A percentile compares a stretch with the other conserved stretches of the same genome.
These are phyloP conservation scores for Cercopithecus hamlyni DNA, from an alignment of 2,797 vertebrate genomes.

Conservation along the genomic window DNA sequence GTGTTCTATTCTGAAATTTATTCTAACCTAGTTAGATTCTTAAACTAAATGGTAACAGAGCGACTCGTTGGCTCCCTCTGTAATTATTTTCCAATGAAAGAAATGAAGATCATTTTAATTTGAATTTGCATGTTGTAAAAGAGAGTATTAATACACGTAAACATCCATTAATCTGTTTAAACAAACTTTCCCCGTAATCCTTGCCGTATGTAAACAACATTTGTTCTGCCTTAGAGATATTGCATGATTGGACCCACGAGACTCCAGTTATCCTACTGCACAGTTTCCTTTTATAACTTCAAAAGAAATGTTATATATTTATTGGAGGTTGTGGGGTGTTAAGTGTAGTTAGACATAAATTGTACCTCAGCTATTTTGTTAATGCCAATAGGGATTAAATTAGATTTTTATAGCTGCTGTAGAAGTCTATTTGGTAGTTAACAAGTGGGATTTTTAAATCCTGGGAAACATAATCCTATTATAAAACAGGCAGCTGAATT, in stretches of 20 bases:
- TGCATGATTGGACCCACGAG: conserved; percentile 85
- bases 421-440: conserved; percentile 86
- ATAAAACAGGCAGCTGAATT: conserved; percentile 87
- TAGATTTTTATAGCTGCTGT: conserved; percentile 87
- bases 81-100: conserved; percentile 82
- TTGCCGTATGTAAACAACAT: conserved; percentile 86
- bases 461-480: conserved; percentile 89
- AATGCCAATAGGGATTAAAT: conserved; percentile 88
- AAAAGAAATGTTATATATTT: conserved; percentile 87
- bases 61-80: conserved; percentile 56
- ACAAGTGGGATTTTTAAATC: conserved; percentile 88
- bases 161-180: conserved; percentile 85
- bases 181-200: conserved; percentile 85
- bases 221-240: conserved; percentile 87
- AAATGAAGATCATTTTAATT: conserved; percentile 79
- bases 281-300: conserved; percentile 86
- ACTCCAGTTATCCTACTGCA: conserved; percentile 84
- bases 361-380: conserved; percentile 86
- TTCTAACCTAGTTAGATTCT: conserved; percentile 76
- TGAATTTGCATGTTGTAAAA: conserved; percentile 83
- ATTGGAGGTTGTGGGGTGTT: conserved; percentile 84
- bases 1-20: conserved; percentile 66
- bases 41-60: conserved; percentile 76
- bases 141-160: conserved; percentile 83
- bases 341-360: conserved; percentile 86